Base-by-base conservation (phyloP, 2,113 vertebrate genomes). In the Cricetomys ansorgei region DNA sequence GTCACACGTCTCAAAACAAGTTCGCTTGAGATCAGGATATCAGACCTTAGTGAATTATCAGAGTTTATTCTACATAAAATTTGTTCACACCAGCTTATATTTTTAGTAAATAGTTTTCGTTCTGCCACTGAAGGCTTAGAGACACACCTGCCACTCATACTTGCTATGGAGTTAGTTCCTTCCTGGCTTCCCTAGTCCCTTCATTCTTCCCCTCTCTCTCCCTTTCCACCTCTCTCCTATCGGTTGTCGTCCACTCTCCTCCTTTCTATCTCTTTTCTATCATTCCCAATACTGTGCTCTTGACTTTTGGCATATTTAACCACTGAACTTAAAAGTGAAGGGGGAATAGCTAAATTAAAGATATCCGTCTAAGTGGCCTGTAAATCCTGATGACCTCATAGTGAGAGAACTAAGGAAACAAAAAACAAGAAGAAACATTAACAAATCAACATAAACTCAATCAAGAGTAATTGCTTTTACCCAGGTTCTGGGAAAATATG, bases 21-120 rank as follows among this genome's bases (percentile, higher is more conserved):
- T 93, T 65, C 81, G 73, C 10, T 79, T 75, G 50, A 93, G 88
- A 88, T 75, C 4, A 93, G 8, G 25, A 81, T 67, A 64, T 31
- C 19, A 90, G 87, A 84, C 55, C 34, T 80, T 92, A 89, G 91
- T 73, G 80, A 27, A 17, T 79, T 88, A 90, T 89, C 37, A 57
- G 29, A 88, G 10, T 81, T 40, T 95, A 67, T 43, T 8, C 85
- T 72, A 15, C 2, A 43, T 72, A 83, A 55, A 73, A 40, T 88
- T 21, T 92, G 34, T 65, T 45, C 5, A 53, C 64, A 31, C 34
- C 37, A 65, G 55, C 31, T 85, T 11, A 11, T 65, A 76, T 48
- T 72, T 92, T 43, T 70, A 87, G 7, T 21, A 62, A 67, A 45
- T 84, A 8, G 4, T 0, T 2, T 5, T 48, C 40, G 2, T 76